phyloP scores from a whole-genome alignment of 2,888 invertebrate species.

The Tipula unca region DNA sequence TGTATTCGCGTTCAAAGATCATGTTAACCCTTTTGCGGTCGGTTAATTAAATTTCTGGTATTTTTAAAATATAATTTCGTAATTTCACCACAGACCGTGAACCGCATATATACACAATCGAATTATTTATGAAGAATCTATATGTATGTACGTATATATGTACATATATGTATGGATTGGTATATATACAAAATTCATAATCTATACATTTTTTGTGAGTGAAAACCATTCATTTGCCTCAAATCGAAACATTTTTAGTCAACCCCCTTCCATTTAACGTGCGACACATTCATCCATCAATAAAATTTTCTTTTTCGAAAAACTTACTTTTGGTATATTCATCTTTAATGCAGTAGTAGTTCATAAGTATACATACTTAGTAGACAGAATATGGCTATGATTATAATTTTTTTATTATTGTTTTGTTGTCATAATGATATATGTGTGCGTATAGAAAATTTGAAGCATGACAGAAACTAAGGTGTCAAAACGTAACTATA shows the following conservation, averaged over 20 bases:
- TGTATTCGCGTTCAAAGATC: background rate
- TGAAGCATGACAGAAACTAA: background rate
- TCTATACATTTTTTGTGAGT: background rate
- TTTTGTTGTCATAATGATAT: background rate
- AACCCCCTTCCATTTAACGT: background rate
- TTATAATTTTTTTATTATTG: background rate
- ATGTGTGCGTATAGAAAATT: background rate
- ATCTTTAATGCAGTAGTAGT: background rate
- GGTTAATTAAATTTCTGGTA: background rate
- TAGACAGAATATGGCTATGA: background rate
- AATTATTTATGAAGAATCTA: background rate
- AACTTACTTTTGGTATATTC: background rate
- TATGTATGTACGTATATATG: too few relatives aligned
- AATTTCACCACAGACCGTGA: background rate
- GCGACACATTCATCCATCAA: background rate
- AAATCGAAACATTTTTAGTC: background rate
- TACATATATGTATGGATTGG: too few relatives aligned
- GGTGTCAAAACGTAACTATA: background rate
- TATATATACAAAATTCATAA: background rate
- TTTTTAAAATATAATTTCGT: background rate
- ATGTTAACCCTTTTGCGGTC: background rate
- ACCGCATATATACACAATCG: background rate
- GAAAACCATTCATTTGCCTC: background rate
- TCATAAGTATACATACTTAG: background rate
- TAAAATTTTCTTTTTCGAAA: background rate